Evolutionary conservation across 2,888 invertebrate genomes (phyloP), one percentile per base, ranked within the genome.

Genomic region (Tachystola acroxantha): DNA sequence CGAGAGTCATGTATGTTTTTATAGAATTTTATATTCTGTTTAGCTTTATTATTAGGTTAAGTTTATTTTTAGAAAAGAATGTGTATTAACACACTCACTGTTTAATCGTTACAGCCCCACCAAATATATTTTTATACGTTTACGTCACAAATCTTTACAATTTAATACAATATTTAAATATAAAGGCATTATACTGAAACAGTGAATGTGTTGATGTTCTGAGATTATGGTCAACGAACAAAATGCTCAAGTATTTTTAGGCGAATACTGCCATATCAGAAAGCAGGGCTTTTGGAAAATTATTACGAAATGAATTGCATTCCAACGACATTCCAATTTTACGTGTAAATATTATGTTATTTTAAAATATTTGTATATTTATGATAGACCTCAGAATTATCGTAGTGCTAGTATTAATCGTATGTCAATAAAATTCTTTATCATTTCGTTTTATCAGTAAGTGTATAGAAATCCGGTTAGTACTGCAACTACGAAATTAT

Each of bases 61-160:
- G 24, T 48, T 56, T 70, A 68, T 58, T 60, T 57, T 57, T 59
- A 61, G 55, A 61, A 56, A 58, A 58, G 53, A 64, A 72, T 64
- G 75, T 80, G 72, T 75, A 85, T 86, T 86, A 85, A 86, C 86
- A 86, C 85, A 84, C 69, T 86, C 84, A 86, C 86, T 85, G 86
- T 86, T 86, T 85, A 61, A 60, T 42, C 48, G 52, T 71, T 67
- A 62, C 70, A 73, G 68, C 74, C 79, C 79, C 75, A 79, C 80
- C 79, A 80, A 79, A 80, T 72, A 72, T 64, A 60, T 54, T 52
- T 55, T 50, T 57, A 63, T 56, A 54, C 50, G 54, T 53, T 57
- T 47, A 65, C 64, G 63, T 68, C 67, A 63, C 66, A 65, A 57
- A 51, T 46, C 37, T 40, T 12, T 36, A 42, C 40, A 40, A 43